phyloP scores from a whole-genome alignment of 2,888 invertebrate species.

The Griposia aprilina region DNA sequence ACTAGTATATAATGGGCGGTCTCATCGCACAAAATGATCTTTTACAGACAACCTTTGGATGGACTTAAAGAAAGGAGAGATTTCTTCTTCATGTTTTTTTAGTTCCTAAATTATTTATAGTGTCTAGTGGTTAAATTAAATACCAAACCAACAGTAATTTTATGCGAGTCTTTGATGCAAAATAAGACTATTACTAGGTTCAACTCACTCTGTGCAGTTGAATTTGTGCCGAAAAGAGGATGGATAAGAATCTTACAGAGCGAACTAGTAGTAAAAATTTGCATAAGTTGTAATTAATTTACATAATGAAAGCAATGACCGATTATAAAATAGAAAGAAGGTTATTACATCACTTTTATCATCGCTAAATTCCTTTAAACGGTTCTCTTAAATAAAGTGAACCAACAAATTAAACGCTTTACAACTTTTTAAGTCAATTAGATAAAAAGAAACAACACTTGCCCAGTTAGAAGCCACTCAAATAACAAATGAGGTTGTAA shows the following conservation, averaged over 20 bases:
- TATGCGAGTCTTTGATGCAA: not conserved
- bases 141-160: conserved; percentile 6
- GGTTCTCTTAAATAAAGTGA: not conserved
- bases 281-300: conserved; percentile 36
- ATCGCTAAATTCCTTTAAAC: conserved; percentile 2
- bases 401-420: conserved; percentile 24
- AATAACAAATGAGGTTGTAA: conserved; percentile 23
- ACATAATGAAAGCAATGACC: conserved; percentile 42
- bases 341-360: conserved; percentile 51
- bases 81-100: not conserved
- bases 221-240: not conserved
- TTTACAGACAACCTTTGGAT: not conserved
- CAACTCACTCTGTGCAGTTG: not conserved
- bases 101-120: not conserved
- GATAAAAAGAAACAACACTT: conserved; percentile 12
- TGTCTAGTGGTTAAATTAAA: not conserved
- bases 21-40: not conserved
- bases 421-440: conserved; percentile 16
- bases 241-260: conserved; percentile 8
- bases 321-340: conserved; percentile 34
- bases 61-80: not conserved
- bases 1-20: not conserved
- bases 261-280: conserved; percentile 16
- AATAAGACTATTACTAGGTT: not conserved
- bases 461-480: conserved; percentile 9